Evolutionary conservation across 2,797 vertebrate species (phyloP).

Genomic region (Poliocrania exsul): DNA sequence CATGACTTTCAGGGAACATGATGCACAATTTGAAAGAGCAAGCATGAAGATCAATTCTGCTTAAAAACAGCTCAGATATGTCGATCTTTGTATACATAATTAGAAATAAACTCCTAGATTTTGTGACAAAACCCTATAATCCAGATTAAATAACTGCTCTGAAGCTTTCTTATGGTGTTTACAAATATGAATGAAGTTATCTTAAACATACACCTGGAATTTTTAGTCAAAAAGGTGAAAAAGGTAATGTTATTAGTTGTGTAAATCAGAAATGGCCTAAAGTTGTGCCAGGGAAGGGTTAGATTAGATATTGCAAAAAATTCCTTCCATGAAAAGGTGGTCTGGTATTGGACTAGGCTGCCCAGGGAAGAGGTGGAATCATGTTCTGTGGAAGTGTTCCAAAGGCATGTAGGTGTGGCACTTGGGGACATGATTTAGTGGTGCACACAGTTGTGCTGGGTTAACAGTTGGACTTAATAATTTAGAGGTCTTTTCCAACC

Average conservation of each 20-base stretch:
- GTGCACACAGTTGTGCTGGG: not conserved
- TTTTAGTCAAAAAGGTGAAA: not conserved
- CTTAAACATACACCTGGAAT: not conserved
- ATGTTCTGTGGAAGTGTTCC: not conserved
- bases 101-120: not conserved
- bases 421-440: not conserved
- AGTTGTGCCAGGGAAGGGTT: not conserved
- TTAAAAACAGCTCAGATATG: not conserved
- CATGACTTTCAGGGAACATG: not conserved
- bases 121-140: not conserved
- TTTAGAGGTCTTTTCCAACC: not conserved
- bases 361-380: not conserved
- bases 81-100: not conserved
- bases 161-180: not conserved
- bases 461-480: not conserved
- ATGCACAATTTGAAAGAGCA: not conserved
- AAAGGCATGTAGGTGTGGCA: not conserved
- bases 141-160: not conserved
- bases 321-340: not conserved
- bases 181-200: not conserved
- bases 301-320: not conserved
- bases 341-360: not conserved
- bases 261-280: not conserved
- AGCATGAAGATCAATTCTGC: not conserved
- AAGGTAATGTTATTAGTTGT: not conserved